Evolutionary conservation across 2,797 vertebrate species (phyloP).

Genomic region (Sebastes reedi): DNA sequence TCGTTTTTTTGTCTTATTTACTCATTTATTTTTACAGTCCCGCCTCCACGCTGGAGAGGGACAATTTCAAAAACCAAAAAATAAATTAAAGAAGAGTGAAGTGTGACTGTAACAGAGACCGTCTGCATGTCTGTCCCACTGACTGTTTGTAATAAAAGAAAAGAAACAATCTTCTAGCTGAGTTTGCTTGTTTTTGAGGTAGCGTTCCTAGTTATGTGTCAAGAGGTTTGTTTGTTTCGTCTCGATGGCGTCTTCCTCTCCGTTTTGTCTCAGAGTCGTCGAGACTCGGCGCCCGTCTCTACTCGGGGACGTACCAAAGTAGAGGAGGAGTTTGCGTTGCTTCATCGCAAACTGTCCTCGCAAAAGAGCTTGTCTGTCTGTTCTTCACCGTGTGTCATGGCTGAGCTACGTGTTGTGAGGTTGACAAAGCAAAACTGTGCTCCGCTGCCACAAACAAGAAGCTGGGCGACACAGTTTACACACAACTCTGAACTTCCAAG

Average conservation of each 20-base stretch:
- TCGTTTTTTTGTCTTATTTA: conserved; percentile 24
- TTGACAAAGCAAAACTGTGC: neutral
- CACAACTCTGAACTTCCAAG: neutral
- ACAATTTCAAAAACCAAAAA: conserved; percentile 56
- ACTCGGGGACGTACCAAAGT: conserved; percentile 29
- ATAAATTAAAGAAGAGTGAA: conserved; percentile 67
- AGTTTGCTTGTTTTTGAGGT: conserved; percentile 81
- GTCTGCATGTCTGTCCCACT: conserved; percentile 23
- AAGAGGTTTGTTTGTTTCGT: conserved; percentile 76
- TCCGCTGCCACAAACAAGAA: conserved; percentile 12
- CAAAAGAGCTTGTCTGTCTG: conserved; percentile 25
- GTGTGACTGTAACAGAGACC: conserved; percentile 50
- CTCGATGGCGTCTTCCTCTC: conserved; percentile 56
- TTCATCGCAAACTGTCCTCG: conserved; percentile 34
- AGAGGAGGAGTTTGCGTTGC: conserved; percentile 38
- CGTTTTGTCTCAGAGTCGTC: conserved; percentile 29
- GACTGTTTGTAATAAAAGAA: conserved; percentile 25
- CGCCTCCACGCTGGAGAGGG: conserved; percentile 67
- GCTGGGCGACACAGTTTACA: neutral
- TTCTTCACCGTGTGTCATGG: neutral
- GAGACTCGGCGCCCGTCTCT: conserved; percentile 37
- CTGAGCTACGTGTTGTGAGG: conserved; percentile 1
- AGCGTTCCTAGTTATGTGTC: conserved; percentile 87
- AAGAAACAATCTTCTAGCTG: conserved; percentile 81
- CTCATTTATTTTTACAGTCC: conserved; percentile 67